Evolutionary conservation across 2,797 vertebrate species (phyloP).

Genomic region (Pangasius djambal): DNA sequence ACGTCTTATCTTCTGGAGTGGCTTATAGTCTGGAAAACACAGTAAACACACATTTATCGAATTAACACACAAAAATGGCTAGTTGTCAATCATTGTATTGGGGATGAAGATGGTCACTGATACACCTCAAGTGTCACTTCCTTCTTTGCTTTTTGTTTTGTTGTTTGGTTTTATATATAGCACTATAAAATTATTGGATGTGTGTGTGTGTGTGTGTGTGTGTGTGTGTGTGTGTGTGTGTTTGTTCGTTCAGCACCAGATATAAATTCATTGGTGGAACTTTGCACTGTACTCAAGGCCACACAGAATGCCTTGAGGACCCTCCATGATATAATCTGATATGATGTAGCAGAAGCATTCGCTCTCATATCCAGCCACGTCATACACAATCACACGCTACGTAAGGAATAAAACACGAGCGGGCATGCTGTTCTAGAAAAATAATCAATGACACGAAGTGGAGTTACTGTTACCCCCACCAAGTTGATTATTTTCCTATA

Average conservation of each 20-base stretch:
- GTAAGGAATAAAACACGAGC: background rate
- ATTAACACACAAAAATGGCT: background rate
- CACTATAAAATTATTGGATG: background rate
- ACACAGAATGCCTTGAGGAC: slow-evolving; percentile 25
- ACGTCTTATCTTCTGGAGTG: background rate
- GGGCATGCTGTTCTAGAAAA: background rate
- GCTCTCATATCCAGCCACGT: slow-evolving; percentile 29
- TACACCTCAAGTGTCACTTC: background rate
- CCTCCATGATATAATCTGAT: slow-evolving; percentile 23
- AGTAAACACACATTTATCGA: background rate
- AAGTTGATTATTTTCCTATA: background rate
- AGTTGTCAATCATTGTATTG: background rate
- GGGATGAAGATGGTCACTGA: background rate
- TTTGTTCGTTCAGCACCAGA: background rate
- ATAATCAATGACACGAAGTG: background rate
- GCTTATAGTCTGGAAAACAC: background rate
- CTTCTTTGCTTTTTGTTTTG: slow-evolving; percentile 14
- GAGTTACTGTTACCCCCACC: background rate
- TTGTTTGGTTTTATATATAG: slow-evolving; percentile 23
- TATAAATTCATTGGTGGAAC: slow-evolving; percentile 57
- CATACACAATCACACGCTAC: slow-evolving; percentile 27
- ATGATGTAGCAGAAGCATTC: slow-evolving; percentile 19
- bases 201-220: background rate
- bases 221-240: background rate
- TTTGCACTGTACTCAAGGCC: slow-evolving; percentile 62